Percentiles rank a stretch among this genome's conserved stretches.
These are phyloP conservation scores for Entomobrya multifasciata DNA, from an alignment of 2,888 invertebrate genomes.

Conservation along the genomic window DNA sequence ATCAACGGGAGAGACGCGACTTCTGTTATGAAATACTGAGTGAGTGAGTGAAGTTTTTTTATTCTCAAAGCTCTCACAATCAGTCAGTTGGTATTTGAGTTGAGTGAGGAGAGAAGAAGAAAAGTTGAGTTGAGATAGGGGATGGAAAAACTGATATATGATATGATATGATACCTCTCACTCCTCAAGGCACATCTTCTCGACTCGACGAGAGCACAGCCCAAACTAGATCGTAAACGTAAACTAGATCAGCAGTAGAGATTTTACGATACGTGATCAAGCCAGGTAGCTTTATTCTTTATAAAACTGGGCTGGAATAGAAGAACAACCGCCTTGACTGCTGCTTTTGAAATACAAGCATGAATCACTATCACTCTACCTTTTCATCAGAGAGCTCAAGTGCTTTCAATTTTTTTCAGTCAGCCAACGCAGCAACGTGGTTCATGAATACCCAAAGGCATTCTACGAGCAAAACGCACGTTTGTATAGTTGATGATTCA, in stretches of 20 bases:
- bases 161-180: slow-evolving; percentile 53
- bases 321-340: slow-evolving; percentile 51
- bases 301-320: slow-evolving; percentile 26
- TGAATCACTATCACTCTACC: slow-evolving; percentile 21
- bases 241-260: slow-evolving; percentile 63
- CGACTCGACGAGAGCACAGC: too few species aligned
- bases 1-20: slow-evolving; percentile 63
- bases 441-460: slow-evolving; percentile 60
- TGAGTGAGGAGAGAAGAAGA: background rate
- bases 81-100: slow-evolving; percentile 54
- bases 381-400: slow-evolving; percentile 39
- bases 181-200: slow-evolving; percentile 27
- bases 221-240: slow-evolving; percentile 36
- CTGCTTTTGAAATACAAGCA: background rate
- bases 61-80: slow-evolving; percentile 47
- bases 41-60: slow-evolving; percentile 50
- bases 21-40: slow-evolving; percentile 70
- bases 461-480: slow-evolving; percentile 42
- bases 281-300: slow-evolving; percentile 61
- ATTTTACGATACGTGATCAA: background rate
- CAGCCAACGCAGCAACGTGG: slow-evolving; percentile 10
- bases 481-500: slow-evolving; percentile 71
- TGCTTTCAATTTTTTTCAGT: slow-evolving; percentile 59
- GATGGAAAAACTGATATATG: slow-evolving; percentile 56
- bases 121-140: slow-evolving; percentile 53